Percentiles rank a stretch among this genome's conserved stretches.
These are phyloP conservation scores for Lymantria dispar DNA, from an alignment of 2,888 invertebrate genomes.

Conservation along the genomic window DNA sequence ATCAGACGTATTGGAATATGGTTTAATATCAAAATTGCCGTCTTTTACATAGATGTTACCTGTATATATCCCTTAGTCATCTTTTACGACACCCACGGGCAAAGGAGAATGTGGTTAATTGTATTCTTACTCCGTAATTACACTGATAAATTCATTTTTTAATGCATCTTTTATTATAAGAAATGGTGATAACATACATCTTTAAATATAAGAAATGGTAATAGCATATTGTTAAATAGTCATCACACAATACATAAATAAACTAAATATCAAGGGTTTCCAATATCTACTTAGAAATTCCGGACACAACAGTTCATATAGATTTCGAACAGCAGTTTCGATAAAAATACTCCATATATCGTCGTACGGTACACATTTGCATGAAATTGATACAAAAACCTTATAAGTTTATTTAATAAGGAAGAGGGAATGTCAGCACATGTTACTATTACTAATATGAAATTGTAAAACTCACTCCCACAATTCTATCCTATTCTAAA, in stretches of 20 bases:
- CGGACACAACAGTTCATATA: slow-evolving; percentile 2
- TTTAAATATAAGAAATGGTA: too few relatives aligned
- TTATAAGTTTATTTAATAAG: slow-evolving; percentile 24
- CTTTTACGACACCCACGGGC: too few relatives aligned
- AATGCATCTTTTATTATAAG: too few relatives aligned
- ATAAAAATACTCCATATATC: slow-evolving; percentile 5
- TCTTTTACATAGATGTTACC: too few relatives aligned
- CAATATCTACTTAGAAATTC: slow-evolving; percentile 1
- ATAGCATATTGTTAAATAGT: neutral
- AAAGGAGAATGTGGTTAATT: too few relatives aligned
- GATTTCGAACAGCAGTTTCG: slow-evolving; percentile 4
- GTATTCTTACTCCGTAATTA: too few relatives aligned
- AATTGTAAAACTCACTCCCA: slow-evolving; percentile 13
- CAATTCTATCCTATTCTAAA: slow-evolving; percentile 18
- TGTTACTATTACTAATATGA: slow-evolving; percentile 19
- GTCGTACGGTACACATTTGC: slow-evolving; percentile 12
- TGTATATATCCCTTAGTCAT: too few relatives aligned
- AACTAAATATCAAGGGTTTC: neutral
- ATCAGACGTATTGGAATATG: too few relatives aligned
- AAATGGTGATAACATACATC: too few relatives aligned
- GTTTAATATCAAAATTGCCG: too few relatives aligned
- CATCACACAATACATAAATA: neutral
- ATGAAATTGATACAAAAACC: slow-evolving; percentile 26
- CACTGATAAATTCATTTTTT: too few relatives aligned
- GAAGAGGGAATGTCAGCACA: slow-evolving; percentile 22